These are phyloP conservation scores for Eurystomus gularis DNA, from an alignment of 2,113 vertebrate genomes.

Conservation along the genomic window DNA sequence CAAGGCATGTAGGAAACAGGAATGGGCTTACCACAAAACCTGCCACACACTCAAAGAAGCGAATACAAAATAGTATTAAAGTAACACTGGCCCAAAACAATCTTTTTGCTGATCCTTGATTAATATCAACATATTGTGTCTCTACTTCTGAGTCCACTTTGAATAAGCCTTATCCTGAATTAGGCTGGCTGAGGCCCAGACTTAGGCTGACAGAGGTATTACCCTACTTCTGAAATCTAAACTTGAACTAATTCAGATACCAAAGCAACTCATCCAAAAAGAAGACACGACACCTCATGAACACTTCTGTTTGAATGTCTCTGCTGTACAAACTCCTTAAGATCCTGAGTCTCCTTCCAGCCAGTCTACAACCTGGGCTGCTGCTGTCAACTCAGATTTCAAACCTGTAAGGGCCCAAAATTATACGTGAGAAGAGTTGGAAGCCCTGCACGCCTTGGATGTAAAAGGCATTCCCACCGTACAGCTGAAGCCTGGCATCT, in stretches of 20 bases:
- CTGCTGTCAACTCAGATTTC: neutral
- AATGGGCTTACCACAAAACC: neutral
- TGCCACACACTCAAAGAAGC: accelerated
- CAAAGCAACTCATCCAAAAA: neutral
- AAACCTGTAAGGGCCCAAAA: neutral
- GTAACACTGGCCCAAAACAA: neutral
- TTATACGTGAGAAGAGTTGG: accelerated
- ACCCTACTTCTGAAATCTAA: neutral
- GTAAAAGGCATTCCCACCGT: neutral
- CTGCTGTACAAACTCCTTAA: neutral
- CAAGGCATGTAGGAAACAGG: accelerated
- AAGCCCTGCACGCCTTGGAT: neutral
- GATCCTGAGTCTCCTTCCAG: neutral
- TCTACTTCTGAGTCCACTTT: neutral
- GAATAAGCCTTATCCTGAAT: slow-evolving; percentile 8
- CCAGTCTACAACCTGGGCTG: neutral
- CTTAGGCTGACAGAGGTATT: neutral
- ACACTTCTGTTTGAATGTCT: neutral
- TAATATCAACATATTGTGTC: neutral
- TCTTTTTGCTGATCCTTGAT: neutral
- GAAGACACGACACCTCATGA: neutral
- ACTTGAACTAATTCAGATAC: neutral
- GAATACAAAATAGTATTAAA: neutral
- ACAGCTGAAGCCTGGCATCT: neutral
- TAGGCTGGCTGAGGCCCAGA: slow-evolving; percentile 6